Conservation (phyloP, 2,888 invertebrate species). For the Pseudeuparius sepicola region DNA sequence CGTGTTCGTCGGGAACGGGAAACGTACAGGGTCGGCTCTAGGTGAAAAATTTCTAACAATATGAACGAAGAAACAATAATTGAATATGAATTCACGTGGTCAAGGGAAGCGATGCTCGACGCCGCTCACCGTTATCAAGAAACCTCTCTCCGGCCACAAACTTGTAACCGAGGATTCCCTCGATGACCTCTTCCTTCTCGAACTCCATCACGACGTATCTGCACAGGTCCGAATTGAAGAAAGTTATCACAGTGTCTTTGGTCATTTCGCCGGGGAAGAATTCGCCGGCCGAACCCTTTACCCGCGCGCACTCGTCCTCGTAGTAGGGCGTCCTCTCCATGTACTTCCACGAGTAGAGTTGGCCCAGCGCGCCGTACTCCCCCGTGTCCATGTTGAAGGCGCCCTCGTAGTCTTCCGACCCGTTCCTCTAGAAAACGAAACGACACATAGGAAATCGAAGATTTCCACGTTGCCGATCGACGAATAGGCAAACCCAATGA, state of each 20-base stretch:
- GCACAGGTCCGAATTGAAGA: conserved; percentile 63
- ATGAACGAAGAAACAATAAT: too few species aligned
- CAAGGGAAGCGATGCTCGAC: too few species aligned
- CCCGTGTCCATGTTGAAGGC: conserved; percentile 70
- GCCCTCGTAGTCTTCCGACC: conserved; percentile 62
- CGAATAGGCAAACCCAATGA: too few species aligned
- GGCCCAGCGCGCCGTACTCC: conserved; percentile 53
- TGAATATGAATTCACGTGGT: too few species aligned
- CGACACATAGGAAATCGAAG: conserved; percentile 2
- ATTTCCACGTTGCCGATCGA: too few species aligned
- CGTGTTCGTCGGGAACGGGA: too few species aligned
- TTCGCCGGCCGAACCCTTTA: conserved; percentile 71
- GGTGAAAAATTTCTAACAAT: too few species aligned
- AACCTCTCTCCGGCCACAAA: conserved; percentile 54
- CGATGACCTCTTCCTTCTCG: conserved; percentile 44
- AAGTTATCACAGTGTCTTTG: conserved; percentile 48
- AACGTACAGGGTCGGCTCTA: too few species aligned
- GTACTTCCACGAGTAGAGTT: conserved; percentile 64
- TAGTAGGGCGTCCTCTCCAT: conserved; percentile 45
- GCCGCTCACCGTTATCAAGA: conserved; percentile 56
- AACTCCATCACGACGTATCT: conserved; percentile 55
- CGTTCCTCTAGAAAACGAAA: conserved; percentile 55
- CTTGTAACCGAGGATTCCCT: conserved; percentile 55
- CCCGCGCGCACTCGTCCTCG: conserved; percentile 46
- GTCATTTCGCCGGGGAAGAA: conserved; percentile 54